Percentiles rank a stretch among this genome's conserved stretches.
Conservation (phyloP, 2,888 invertebrate genomes). For the Zaprionus lineosus region DNA sequence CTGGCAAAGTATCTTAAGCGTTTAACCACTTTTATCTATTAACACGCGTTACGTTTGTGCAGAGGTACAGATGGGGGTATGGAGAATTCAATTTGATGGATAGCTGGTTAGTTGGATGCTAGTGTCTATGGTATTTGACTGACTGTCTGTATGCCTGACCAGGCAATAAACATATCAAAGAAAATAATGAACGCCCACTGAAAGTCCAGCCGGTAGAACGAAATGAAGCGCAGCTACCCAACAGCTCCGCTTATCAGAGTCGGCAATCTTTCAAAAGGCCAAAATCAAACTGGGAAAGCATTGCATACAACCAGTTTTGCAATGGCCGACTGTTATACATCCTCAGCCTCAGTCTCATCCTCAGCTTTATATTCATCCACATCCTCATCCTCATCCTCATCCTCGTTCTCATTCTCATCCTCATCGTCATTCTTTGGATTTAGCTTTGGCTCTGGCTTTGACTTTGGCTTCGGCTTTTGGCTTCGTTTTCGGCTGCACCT, state of each 20-base stretch:
- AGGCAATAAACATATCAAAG: slow-evolving; percentile 68
- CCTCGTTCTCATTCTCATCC: neutral
- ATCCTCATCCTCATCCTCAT: neutral
- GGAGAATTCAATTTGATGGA: slow-evolving; percentile 18
- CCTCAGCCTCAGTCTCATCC: neutral
- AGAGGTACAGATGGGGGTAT: neutral
- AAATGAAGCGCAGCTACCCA: slow-evolving; percentile 30
- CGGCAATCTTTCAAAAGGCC: slow-evolving; percentile 83
- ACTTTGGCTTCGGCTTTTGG: neutral
- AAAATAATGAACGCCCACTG: slow-evolving; percentile 55
- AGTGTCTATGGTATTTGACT: slow-evolving; percentile 10
- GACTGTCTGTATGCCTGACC: slow-evolving; percentile 9
- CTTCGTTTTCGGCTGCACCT: neutral
- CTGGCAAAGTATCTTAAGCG: slow-evolving; percentile 45
- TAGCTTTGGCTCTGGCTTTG: too few species aligned
- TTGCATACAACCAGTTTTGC: slow-evolving; percentile 60
- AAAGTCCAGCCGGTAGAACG: slow-evolving; percentile 12
- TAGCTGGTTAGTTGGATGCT: slow-evolving; percentile 7
- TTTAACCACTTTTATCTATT: slow-evolving; percentile 76
- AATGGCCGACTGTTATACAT: slow-evolving; percentile 49
- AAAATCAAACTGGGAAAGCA: slow-evolving; percentile 53
- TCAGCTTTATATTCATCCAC: neutral
- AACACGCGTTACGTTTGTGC: slow-evolving; percentile 72
- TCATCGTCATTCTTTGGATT: too few species aligned
- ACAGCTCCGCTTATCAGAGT: slow-evolving; percentile 81